Percentiles rank a stretch among this genome's conserved stretches.
Conservation (phyloP, 2,797 vertebrate species). For the Perodicticus potto region DNA sequence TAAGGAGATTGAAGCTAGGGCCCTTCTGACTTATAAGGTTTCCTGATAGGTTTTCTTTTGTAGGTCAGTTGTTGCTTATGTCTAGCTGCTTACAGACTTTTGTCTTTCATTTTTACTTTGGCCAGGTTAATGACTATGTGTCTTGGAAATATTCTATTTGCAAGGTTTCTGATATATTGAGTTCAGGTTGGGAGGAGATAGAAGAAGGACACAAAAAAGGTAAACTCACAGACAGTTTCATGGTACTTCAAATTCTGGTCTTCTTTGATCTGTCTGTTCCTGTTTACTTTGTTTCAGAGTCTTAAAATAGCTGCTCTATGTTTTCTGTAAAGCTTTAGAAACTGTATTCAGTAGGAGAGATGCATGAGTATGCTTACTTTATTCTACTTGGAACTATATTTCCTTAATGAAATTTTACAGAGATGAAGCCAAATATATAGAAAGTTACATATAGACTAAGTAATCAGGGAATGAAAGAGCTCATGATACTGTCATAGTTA, state of each 20-base stretch:
- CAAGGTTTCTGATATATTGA: not conserved
- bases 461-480: conserved; percentile 14
- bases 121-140: no score
- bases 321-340: conserved; percentile 37
- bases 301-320: not conserved
- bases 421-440: not conserved
- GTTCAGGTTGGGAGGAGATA: not conserved
- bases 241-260: conserved; percentile 1
- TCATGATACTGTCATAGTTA: not conserved
- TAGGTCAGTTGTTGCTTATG: no score
- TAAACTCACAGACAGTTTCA: not conserved
- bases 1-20: no score
- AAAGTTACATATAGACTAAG: conserved; percentile 7
- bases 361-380: conserved; percentile 1
- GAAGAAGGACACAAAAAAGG: not conserved
- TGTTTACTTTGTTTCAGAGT: conserved; percentile 38
- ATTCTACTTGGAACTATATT: conserved; percentile 45
- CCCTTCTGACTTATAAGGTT: no score
- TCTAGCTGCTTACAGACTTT: no score
- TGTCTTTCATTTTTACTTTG: no score
- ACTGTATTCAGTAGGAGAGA: not conserved
- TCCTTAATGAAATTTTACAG: conserved; percentile 30
- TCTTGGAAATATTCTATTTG: no score
- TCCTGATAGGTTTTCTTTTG: no score
- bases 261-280: not conserved